A percentile compares a stretch with the other conserved stretches of the same genome.
Conservation (phyloP, 92 coral and sea anemone species). For the Palythoa grandis region DNA sequence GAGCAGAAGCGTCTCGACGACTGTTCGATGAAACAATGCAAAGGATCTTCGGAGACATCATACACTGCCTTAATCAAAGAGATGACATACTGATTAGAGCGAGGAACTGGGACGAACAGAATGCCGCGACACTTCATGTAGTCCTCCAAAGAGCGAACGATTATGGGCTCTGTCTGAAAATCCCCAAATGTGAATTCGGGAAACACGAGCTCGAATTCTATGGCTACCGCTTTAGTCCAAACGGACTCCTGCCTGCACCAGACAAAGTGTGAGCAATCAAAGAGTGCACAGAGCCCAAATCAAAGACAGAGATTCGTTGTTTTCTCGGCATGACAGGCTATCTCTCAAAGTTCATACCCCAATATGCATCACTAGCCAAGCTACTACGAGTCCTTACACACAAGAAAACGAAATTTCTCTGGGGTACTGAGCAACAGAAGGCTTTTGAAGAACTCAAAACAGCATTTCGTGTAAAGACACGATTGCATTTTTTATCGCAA, state of each 20-base stretch:
- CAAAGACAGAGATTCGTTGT: slow-evolving; percentile 44
- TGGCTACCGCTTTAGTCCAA: slow-evolving; percentile 34
- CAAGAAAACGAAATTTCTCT: slow-evolving; percentile 51
- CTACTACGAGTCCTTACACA: slow-evolving; percentile 39
- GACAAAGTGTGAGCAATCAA: slow-evolving; percentile 41
- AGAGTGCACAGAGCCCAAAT: slow-evolving; percentile 29
- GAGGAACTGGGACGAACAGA: not conserved
- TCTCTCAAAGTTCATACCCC: slow-evolving; percentile 44
- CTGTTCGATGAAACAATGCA: slow-evolving; percentile 33
- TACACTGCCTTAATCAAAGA: not conserved
- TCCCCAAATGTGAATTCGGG: slow-evolving; percentile 45
- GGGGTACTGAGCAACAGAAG: slow-evolving; percentile 28
- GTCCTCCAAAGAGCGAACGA: slow-evolving; percentile 27
- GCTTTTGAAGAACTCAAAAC: slow-evolving; percentile 36
- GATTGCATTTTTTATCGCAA: slow-evolving; percentile 57
- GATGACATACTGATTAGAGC: not conserved
- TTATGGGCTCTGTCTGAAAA: slow-evolving; percentile 42
- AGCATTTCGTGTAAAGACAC: slow-evolving; percentile 8
- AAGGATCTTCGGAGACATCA: not conserved
- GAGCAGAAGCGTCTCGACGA: slow-evolving; percentile 44
- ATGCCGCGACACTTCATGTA: slow-evolving; percentile 13
- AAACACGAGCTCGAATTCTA: slow-evolving; percentile 43
- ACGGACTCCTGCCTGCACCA: slow-evolving; percentile 27
- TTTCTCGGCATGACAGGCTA: slow-evolving; percentile 49
- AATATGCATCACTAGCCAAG: slow-evolving; percentile 42